Evolutionary conservation across 2,888 invertebrate genomes (phyloP), one percentile per base, ranked within the genome.

Genomic region (Eumerus sabulonum): DNA sequence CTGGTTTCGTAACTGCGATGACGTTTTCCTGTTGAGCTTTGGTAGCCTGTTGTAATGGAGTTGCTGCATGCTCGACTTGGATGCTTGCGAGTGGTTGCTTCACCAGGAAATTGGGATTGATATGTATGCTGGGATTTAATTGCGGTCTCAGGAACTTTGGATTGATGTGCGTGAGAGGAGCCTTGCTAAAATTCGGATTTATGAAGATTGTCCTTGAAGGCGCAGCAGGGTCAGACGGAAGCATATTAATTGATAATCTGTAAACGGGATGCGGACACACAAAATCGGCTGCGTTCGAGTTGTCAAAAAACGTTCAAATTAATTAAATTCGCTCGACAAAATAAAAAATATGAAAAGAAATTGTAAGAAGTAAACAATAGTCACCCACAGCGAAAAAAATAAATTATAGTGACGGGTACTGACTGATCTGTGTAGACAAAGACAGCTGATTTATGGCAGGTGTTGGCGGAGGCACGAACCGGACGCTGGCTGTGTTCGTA

Each of bases 61-160:
- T 56, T 42, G 73, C 38, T 18, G 9, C 44, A 9, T 42, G 60
- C 17, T 40, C 11, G n/a, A 42, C 14, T 45, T 13, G 27, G 19
- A n/a, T 38, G 51, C 66, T 42, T 53, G 64, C 18, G 40, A 7
- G 11, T 40, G 56, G 56, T 27, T 76, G 16, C 76, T 82, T 63
- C 59, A 79, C 60, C 76, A 86, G 84, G 85, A 90, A 90, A 86
- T 90, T 89, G 35, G 91, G 91, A 84, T 91, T 91, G 0, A 91
- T 85, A 86, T 90, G 90, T 82, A 91, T 90, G 84, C 85, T 48
- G 47, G 76, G 79, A 5, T 82, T 54, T 1, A 44, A 17, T 38
- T 66, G 84, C 1, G 82, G 84, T 50, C 83, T 82, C 14, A 88
- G 62, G 70, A 89, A 88, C 17, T 86, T 82, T 2, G 89, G 89